These are phyloP conservation scores for Tetragnatha montana DNA, from an alignment of 2,888 invertebrate species.

Conservation along the genomic window DNA sequence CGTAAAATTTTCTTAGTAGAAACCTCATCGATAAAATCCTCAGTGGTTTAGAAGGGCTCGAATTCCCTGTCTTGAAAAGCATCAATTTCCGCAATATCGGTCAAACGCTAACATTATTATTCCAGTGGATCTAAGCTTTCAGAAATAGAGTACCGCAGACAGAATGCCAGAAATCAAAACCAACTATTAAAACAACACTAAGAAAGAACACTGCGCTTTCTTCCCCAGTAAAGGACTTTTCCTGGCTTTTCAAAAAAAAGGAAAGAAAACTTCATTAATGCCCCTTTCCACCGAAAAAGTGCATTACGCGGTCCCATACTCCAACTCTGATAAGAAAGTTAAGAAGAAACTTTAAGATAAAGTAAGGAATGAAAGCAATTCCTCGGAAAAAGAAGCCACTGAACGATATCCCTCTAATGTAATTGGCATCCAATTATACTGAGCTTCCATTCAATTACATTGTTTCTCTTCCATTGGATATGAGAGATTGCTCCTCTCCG, in stretches of 20 bases:
- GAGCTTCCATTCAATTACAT: conserved; percentile 68
- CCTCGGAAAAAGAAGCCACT: conserved; percentile 51
- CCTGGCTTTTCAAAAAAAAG: conserved; percentile 30
- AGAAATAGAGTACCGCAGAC: conserved; percentile 13
- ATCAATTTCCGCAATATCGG: not conserved
- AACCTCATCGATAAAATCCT: not conserved
- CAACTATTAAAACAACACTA: conserved; percentile 44
- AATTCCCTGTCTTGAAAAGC: not conserved
- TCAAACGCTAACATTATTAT: not conserved
- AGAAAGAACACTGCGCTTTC: conserved; percentile 19
- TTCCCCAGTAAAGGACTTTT: conserved; percentile 37
- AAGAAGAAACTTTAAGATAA: conserved; percentile 69
- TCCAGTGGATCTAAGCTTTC: conserved; percentile 8
- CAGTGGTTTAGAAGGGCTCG: not conserved
- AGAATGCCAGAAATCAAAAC: conserved; percentile 42
- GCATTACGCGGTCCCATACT: conserved; percentile 65
- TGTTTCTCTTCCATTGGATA: conserved; percentile 56
- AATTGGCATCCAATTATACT: conserved; percentile 69
- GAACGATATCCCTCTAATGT: conserved; percentile 68
- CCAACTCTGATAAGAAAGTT: conserved; percentile 67
- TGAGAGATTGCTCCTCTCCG: conserved; percentile 59
- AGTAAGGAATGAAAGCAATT: conserved; percentile 68
- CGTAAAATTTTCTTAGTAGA: not conserved
- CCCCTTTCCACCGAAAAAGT: conserved; percentile 65
- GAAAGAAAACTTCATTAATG: conserved; percentile 66